phyloP scores from a whole-genome alignment of 2,888 invertebrate genomes.

The Kryphioiulus occultus region DNA sequence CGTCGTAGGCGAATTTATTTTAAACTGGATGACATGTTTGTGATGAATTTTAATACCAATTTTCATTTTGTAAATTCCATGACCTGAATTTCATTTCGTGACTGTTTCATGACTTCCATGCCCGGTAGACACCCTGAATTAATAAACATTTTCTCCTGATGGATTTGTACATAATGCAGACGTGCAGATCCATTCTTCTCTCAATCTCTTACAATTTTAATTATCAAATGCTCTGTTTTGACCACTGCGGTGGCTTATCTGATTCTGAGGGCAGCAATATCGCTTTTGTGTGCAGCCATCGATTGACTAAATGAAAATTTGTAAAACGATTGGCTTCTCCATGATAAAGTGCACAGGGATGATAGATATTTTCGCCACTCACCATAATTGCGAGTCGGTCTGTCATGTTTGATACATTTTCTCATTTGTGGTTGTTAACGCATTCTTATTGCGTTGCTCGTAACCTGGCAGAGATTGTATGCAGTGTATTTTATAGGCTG shows the following conservation, averaged over 20 bases:
- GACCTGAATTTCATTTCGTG: too few species aligned
- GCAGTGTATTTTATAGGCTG: background rate
- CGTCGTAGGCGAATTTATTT: too few species aligned
- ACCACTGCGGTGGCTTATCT: background rate
- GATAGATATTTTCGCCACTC: background rate
- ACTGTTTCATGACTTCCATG: too few species aligned
- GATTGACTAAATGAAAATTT: background rate
- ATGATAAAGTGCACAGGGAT: background rate
- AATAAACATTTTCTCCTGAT: too few species aligned
- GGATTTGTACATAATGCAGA: too few species aligned
- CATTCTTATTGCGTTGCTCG: background rate
- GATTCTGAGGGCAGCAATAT: background rate
- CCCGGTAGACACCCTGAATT: too few species aligned
- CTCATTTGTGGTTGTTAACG: background rate
- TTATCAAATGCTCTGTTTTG: background rate
- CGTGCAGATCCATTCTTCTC: background rate
- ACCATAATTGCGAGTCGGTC: constrained; percentile 22
- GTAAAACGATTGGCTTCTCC: background rate
- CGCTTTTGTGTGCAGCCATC: constrained; percentile 1
- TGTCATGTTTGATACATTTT: constrained; percentile 21
- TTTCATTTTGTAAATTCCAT: too few species aligned
- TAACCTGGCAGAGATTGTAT: too few species aligned
- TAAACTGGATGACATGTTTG: too few species aligned
- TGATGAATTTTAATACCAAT: too few species aligned
- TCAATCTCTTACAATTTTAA: background rate